Evolutionary conservation across 1,140 invertebrate species (phyloP).

Genomic region (Lepidurus apus): DNA sequence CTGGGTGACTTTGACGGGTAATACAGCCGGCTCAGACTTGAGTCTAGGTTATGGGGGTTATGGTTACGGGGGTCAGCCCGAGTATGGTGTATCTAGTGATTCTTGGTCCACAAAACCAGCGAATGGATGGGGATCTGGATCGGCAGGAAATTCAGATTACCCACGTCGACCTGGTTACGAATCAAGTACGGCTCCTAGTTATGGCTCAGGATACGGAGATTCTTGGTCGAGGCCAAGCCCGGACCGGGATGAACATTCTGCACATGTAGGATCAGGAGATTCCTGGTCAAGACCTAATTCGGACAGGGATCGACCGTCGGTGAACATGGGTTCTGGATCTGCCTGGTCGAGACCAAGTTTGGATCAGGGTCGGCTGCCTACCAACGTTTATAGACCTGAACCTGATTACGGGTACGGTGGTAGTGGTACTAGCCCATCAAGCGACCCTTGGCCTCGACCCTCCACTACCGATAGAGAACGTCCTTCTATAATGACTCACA

Average conservation of each 20-base stretch:
- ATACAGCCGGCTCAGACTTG: background rate
- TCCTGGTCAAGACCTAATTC: background rate
- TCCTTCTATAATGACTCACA: background rate
- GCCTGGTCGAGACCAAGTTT: background rate
- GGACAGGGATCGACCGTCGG: background rate
- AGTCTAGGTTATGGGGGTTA: background rate
- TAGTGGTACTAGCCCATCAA: background rate
- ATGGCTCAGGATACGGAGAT: background rate
- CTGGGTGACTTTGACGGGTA: background rate
- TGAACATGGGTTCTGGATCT: background rate
- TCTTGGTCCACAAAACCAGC: background rate
- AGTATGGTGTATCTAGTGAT: background rate
- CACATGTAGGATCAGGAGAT: background rate
- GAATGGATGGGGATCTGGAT: background rate
- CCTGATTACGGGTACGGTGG: background rate
- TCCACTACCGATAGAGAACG: background rate
- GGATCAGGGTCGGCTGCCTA: background rate
- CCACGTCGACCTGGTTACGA: background rate
- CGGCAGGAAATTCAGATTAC: background rate
- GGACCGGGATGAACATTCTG: background rate
- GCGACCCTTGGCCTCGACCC: background rate
- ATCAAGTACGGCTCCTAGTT: background rate
- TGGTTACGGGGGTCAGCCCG: background rate
- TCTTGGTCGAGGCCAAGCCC: background rate
- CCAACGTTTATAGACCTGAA: background rate